Evolutionary conservation across 2,888 invertebrate species (phyloP), one percentile per base, ranked within the genome.

Genomic region (Galerucella pusilla): DNA sequence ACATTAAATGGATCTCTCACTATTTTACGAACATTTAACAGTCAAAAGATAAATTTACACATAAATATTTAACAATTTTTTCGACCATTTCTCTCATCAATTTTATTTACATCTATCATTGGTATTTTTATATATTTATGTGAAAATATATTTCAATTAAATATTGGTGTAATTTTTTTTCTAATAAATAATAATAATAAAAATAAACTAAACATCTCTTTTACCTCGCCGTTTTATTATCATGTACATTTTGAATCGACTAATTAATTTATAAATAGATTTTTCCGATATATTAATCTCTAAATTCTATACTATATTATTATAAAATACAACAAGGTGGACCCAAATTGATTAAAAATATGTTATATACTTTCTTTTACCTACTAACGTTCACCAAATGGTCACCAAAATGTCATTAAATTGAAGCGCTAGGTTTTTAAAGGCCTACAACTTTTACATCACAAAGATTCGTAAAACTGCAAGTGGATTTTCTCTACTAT

Each of bases 221-320:
- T 57, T 77, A 82, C 82, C 82, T 82, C 80, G 81, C 81, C 80
- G 77, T 79, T 75, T 75, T 76, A 20, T 16, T 65, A 70, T 78
- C 69, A 49, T 60, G 42, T 65, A 49, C 49, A 69, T 68, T 20
- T 59, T 67, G 54, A 70, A 75, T 68, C 67, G 61, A 49, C 57
- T 70, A 64, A 71, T 70, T 66, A 16, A 61, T 60, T 71, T 49
- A 68, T 71, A 69, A 70, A 59, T 73, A 61, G 35, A 59, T 68
- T 35, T 35, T 14, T 59, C 28, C 16, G 54, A 67, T 60, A 42
- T 14, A 52, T 67, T 65, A 66, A 28, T n/a, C 45, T 45, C 65
- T 45, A 70, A 66, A 28, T 68, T 61, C 75, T 76, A 73, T 71
- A 68, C 61, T 68, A 42, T 72, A 73, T 20, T 69, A 73, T 42